These are phyloP conservation scores for Monochamus alternatus DNA, from an alignment of 2,888 invertebrate genomes.

Conservation along the genomic window DNA sequence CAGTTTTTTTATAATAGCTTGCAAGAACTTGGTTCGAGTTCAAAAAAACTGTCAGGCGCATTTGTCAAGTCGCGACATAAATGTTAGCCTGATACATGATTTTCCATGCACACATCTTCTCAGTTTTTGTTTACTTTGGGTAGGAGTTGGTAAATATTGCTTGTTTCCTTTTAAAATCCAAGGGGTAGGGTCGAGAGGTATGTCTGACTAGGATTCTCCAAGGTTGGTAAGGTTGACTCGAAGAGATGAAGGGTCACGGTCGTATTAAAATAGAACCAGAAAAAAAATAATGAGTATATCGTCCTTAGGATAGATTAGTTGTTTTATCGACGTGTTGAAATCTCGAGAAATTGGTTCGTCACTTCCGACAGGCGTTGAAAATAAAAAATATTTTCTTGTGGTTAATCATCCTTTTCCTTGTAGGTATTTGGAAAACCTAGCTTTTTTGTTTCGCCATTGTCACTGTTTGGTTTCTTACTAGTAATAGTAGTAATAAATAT, in stretches of 20 bases:
- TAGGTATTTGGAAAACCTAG: not conserved
- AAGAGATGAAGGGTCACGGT: not conserved
- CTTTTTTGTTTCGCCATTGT: not conserved
- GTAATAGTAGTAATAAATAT: too few species aligned
- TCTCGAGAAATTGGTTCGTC: not conserved
- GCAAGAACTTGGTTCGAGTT: not conserved
- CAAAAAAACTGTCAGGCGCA: not conserved
- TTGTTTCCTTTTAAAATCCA: not conserved
- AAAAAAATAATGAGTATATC: not conserved
- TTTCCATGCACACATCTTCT: not conserved
- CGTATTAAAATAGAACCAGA: not conserved
- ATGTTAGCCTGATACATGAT: not conserved
- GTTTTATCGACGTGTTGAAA: not conserved
- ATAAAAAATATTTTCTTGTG: not conserved
- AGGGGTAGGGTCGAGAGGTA: not conserved
- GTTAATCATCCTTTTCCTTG: too few species aligned
- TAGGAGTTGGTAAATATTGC: constrained; percentile 10
- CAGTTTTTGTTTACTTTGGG: constrained; percentile 1
- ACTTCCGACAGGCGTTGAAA: not conserved
- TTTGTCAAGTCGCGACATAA: not conserved
- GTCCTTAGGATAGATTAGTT: not conserved
- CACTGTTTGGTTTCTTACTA: too few species aligned
- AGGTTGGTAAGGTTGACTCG: not conserved
- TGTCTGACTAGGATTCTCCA: not conserved
- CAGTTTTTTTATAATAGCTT: not conserved